Percentiles rank a stretch among this genome's conserved stretches.
Evolutionary conservation across 1,140 invertebrate genomes (phyloP).

Genomic region (Nomia melanderi): DNA sequence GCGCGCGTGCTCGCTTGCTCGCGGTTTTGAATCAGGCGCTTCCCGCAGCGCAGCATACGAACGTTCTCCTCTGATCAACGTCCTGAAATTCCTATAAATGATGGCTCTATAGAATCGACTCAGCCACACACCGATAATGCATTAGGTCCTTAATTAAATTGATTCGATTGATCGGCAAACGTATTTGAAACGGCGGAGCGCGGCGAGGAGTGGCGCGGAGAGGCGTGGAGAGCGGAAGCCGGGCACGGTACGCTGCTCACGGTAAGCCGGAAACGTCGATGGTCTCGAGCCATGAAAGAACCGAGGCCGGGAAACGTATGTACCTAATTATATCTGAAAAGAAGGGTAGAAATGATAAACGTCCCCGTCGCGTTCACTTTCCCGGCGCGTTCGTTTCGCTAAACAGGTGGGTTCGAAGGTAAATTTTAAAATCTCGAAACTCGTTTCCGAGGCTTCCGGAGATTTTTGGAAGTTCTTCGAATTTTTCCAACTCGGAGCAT

Average conservation of each 20-base stretch:
- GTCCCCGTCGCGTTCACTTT: neutral
- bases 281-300: slow-evolving; percentile 6
- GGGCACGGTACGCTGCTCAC: neutral
- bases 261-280: neutral
- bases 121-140: slow-evolving; percentile 22
- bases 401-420: too few species aligned
- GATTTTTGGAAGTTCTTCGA: too few species aligned
- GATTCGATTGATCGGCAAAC: slow-evolving; percentile 24
- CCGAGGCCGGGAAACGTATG: neutral
- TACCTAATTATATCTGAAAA: neutral
- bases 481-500: too few species aligned
- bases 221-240: too few species aligned
- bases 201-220: too few species aligned
- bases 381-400: neutral
- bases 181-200: slow-evolving; percentile 21
- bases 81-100: slow-evolving; percentile 25
- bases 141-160: slow-evolving; percentile 44
- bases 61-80: slow-evolving; percentile 8
- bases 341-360: slow-evolving; percentile 2
- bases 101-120: slow-evolving; percentile 8
- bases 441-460: too few species aligned
- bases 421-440: neutral
- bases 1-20: too few species aligned
- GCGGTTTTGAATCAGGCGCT: neutral
- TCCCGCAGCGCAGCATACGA: neutral